Evolutionary conservation across 2,888 invertebrate species (phyloP), one percentile per base, ranked within the genome.

Genomic region (Phrixothrix hirtus): DNA sequence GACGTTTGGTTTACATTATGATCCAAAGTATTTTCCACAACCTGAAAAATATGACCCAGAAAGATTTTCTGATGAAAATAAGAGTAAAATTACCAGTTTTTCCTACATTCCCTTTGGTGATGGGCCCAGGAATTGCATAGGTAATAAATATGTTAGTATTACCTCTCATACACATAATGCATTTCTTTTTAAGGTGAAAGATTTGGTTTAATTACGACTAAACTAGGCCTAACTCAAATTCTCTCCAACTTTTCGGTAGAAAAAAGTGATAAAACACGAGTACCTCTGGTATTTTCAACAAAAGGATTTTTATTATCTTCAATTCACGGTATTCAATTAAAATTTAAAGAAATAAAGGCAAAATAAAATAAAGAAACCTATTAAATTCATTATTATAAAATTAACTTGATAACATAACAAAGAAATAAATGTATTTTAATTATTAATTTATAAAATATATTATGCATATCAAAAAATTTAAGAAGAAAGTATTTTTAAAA

Each of bases 21-120:
- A 76, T 57, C 63, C 66, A 1, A 44, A 69, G 16, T 70, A 70
- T 61, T 77, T 64, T 55, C 70, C 72, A 1, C 65, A 76, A 35
- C 76, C 77, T 0, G 61, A 71, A 9, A 61, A 62, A 42, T 77
- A 75, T 56, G 67, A 75, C 57, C 77, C 77, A 0, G 72, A 74
- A 44, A 56, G 75, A 36, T 75, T 75, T 62, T 58, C 48, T 0
- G 63, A 64, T 1, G 70, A 70, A 32, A 66, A 66, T 34, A 25
- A 25, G 12, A 30, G 7, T 11, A 7, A 29, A 3, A 35, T 5
- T 15, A 21, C 21, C 7, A 16, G 14, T 11, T 30, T 41, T 15
- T 5, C 32, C 1, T 50, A 41, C 32, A 7, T 55, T 12, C 42
- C 51, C 7, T 55, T 55, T 34, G 55, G 55, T 11, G 26, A 46